Percentiles rank a stretch among this genome's conserved stretches.
Conservation (phyloP, 2,797 vertebrate genomes). For the Liparis tanakae region DNA sequence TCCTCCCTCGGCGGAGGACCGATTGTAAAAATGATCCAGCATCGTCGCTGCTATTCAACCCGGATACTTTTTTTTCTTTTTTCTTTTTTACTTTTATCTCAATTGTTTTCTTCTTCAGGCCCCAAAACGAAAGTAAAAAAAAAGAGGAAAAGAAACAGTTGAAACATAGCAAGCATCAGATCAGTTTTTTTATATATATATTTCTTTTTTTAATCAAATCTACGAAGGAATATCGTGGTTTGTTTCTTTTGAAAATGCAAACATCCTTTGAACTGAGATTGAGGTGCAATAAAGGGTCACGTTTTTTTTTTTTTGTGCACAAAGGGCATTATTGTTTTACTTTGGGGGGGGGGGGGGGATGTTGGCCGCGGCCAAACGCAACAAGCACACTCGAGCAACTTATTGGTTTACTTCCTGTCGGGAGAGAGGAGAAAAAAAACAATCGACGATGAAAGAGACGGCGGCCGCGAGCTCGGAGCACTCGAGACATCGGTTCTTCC, state of each 20-base stretch:
- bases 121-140: background rate
- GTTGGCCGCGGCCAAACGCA: slow-evolving; percentile 62
- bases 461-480: slow-evolving; percentile 50
- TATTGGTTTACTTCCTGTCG: slow-evolving; percentile 22
- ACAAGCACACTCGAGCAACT: slow-evolving; percentile 52
- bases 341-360: slow-evolving; percentile 46
- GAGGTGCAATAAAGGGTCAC: slow-evolving; percentile 62
- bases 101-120: slow-evolving; percentile 20
- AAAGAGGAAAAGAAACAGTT: background rate
- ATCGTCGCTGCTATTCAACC: slow-evolving; percentile 16
- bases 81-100: too few species aligned
- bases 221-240: background rate
- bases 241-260: slow-evolving; percentile 38
- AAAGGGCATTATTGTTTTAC: slow-evolving; percentile 76
- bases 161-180: slow-evolving; percentile 9
- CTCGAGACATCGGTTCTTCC: slow-evolving; percentile 54
- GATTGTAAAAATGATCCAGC: slow-evolving; percentile 38
- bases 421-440: background rate
- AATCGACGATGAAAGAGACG: slow-evolving; percentile 46
- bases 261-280: slow-evolving; percentile 47
- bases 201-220: slow-evolving; percentile 1
- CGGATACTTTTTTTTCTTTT: slow-evolving; percentile 19
- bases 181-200: background rate
- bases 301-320: slow-evolving; percentile 62
- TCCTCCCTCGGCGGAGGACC: slow-evolving; percentile 26